phyloP scores from a whole-genome alignment of 2,113 vertebrate species.

The Coreoperca whiteheadi region DNA sequence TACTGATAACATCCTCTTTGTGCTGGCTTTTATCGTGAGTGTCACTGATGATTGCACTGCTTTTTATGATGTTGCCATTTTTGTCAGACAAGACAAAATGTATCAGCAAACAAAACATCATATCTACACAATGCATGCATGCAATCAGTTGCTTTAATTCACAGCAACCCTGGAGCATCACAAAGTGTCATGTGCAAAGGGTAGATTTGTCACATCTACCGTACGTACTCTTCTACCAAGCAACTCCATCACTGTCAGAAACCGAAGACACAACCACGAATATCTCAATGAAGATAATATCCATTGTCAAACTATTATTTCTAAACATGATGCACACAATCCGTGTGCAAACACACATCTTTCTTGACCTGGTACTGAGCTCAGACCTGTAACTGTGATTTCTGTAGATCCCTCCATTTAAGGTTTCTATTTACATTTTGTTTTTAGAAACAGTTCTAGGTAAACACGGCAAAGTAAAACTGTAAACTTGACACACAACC shows the following conservation, averaged over 20 bases:
- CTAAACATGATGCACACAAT: neutral
- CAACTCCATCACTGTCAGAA: neutral
- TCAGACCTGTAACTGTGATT: neutral
- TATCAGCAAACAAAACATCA: constrained; percentile 10
- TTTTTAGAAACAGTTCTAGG: neutral
- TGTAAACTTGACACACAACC: constrained; percentile 57
- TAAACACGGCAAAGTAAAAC: neutral
- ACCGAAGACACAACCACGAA: neutral
- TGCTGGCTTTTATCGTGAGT: constrained; percentile 1
- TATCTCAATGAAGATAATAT: neutral
- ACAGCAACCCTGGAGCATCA: neutral
- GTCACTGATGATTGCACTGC: neutral
- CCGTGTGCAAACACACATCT: neutral
- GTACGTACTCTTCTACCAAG: neutral
- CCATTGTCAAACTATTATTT: neutral
- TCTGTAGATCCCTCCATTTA: neutral
- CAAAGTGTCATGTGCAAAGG: neutral
- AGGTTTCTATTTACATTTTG: no score
- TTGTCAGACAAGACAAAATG: neutral
- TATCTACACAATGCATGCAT: neutral
- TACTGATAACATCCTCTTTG: neutral
- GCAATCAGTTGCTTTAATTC: neutral
- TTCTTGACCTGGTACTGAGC: neutral
- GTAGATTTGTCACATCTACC: neutral
- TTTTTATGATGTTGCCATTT: neutral